Percentiles rank a stretch among this genome's conserved stretches.
phyloP scores from a whole-genome alignment of 1,140 invertebrate genomes.

The Arctopsyche grandis region DNA sequence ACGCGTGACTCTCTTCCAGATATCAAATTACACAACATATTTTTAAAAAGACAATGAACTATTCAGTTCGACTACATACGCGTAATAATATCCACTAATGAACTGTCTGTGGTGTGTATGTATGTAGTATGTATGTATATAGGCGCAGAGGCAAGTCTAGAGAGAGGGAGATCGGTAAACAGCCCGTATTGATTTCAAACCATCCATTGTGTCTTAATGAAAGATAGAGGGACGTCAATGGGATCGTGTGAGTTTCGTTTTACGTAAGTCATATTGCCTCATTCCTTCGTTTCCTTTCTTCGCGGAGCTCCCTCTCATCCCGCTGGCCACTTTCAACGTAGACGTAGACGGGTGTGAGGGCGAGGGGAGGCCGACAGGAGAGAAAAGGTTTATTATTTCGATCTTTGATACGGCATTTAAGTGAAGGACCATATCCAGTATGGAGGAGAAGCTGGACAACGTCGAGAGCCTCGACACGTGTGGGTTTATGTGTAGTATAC shows the following conservation, averaged over 20 bases:
- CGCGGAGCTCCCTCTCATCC: neutral
- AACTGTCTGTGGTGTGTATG: neutral
- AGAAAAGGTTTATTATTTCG: constrained; percentile 45
- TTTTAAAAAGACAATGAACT: neutral
- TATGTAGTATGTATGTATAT: neutral
- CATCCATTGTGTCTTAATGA: constrained; percentile 54
- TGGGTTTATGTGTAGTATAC: neutral
- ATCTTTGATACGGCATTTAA: constrained; percentile 43
- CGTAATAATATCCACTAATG: neutral
- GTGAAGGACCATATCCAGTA: constrained; percentile 28
- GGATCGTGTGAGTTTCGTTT: constrained; percentile 46
- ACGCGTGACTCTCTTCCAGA: neutral
- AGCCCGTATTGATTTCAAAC: constrained; percentile 53
- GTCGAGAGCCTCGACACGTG: neutral
- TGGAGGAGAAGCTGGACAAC: neutral
- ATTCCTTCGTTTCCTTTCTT: constrained; percentile 37
- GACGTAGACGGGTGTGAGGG: neutral
- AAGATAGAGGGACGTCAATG: constrained; percentile 49
- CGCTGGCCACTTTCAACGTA: neutral
- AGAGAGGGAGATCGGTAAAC: constrained; percentile 46
- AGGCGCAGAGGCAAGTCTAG: neutral
- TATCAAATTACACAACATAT: neutral
- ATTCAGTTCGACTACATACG: neutral
- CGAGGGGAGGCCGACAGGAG: neutral
- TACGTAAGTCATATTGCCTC: constrained; percentile 51